Base-by-base conservation (phyloP, 2,113 vertebrate genomes). In the Coreoperca whiteheadi region DNA sequence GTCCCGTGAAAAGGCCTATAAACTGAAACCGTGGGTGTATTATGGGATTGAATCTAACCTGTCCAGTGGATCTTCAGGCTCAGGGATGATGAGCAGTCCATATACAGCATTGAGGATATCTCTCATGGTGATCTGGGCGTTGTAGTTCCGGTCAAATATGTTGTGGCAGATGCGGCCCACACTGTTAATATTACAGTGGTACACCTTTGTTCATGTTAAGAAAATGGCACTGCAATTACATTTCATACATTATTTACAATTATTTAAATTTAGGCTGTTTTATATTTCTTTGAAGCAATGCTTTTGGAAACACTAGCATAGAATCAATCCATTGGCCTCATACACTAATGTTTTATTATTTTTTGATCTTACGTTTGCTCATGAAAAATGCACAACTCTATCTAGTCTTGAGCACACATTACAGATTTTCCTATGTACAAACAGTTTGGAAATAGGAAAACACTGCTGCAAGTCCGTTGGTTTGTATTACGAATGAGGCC, bases 141-240 rank as follows among this genome's bases (percentile, higher is more conserved):
- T 90, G 79, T 93, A 94, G 61, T 87, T 86, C 8, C 92, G 91
- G 66, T 94, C 93, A 87, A 94, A 94, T 61, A 94, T 91, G 74
- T 94, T 92, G 84, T 94, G 93, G 83, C 93, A 94, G 69, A 94
- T 94, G 39, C 93, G 84, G 0, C 93, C 93, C 9, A 88, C 88
- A 61, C 61, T 94, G 82, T 94, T 94, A 41, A 94, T 83, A 57
- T 94, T 94, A 63, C 93, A 94, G 83, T 94, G 93, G 69, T 94
- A 93, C 12, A 94, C 76, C 93, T 94, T 79, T 50, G 11, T n/a
- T 56, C 0, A 20, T 25, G 51, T 90, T 91, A 87, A 89, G 79
- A 15, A 83, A 82, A 60, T 56, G 1, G 57, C 34, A 18, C 8
- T 39, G 11, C 14, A 28, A 28, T 34, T 30, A 32, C n/a, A n/a